A percentile compares a stretch with the other conserved stretches of the same genome.
phyloP scores from a whole-genome alignment of 2,797 vertebrate genomes.

The Aplochiton taeniatus region DNA sequence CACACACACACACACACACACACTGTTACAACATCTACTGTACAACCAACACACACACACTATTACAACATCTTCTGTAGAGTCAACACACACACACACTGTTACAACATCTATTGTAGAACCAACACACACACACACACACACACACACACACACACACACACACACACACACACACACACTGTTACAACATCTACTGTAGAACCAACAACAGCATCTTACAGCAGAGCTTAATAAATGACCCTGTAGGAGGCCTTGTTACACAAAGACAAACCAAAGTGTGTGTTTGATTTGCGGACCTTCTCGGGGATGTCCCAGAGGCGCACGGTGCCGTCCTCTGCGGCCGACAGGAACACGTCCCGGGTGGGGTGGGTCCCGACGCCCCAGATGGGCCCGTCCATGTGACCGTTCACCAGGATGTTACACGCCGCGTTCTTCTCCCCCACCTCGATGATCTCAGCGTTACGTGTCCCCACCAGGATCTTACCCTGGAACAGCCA shows the following conservation, averaged over 20 bases:
- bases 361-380: constrained; percentile 89
- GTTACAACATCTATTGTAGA: too few relatives aligned
- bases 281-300: constrained; percentile 63
- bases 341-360: constrained; percentile 93
- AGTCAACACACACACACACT: too few relatives aligned
- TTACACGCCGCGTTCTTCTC: constrained; percentile 97
- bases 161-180: too few relatives aligned
- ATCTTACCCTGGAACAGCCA: constrained; percentile 86
- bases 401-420: constrained; percentile 92
- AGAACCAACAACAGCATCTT: too few relatives aligned
- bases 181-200: too few relatives aligned
- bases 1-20: neutral
- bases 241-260: too few relatives aligned
- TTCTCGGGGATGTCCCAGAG: constrained; percentile 96
- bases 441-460: constrained; percentile 96
- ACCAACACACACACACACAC: too few relatives aligned
- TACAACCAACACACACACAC: too few relatives aligned
- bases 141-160: too few relatives aligned
- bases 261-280: neutral
- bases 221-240: too few relatives aligned
- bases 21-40: neutral
- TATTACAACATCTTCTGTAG: too few relatives aligned
- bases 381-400: constrained; percentile 95
- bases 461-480: constrained; percentile 91
- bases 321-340: constrained; percentile 93